Base-by-base conservation (phyloP, 2,797 vertebrate genomes). In the Esox masquinongy region DNA sequence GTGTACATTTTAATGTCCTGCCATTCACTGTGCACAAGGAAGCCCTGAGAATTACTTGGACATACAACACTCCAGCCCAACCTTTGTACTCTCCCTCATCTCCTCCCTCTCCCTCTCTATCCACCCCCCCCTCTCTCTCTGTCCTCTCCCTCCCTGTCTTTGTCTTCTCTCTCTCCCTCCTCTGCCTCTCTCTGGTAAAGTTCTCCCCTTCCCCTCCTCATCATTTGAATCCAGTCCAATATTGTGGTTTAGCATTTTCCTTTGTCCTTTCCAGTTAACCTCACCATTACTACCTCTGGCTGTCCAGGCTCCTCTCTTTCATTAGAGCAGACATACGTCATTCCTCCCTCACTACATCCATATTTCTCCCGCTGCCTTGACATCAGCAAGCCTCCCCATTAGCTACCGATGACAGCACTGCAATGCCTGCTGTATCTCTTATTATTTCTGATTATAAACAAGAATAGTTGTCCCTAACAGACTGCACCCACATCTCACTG, bases 281-380 rank as follows among this genome's bases (percentile, higher is more conserved):
- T 76, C 19, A 8, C n/a, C 69, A 73, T 29, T 75, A 24, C 15
- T 19, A 26, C 5, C 19, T 80, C 75, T 43, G 4, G 39, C 75
- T 36, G 26, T 49, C 70, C 19, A 5, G 24, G 7, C 49, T 29
- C 61, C 51, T 70, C 19, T 31, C 39, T 39, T 5, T 84, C 73
- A 76, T 84, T 85, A 82, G 73, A 64, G 61, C 29, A 53, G 17
- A 17, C 12, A 14, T 47, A 39, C 36, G 5, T 39, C 74, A 61
- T 80, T 12, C 26, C n/a, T 56, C 56, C 71, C 76, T 66, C 36
- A 50, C 24, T 39, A 15, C 36, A 5, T 72, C 43, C 49, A 15
- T 64, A 16, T 64, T 31, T 29, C 29, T 68, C 36, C n/a, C 14
- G 36, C 36, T 68, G 19, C 34, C 1, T 17, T 19, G 31, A 29